Percentiles rank a stretch among this genome's conserved stretches.
phyloP scores from a whole-genome alignment of 2,113 vertebrate genomes.

The Tragelaphus strepsiceros region DNA sequence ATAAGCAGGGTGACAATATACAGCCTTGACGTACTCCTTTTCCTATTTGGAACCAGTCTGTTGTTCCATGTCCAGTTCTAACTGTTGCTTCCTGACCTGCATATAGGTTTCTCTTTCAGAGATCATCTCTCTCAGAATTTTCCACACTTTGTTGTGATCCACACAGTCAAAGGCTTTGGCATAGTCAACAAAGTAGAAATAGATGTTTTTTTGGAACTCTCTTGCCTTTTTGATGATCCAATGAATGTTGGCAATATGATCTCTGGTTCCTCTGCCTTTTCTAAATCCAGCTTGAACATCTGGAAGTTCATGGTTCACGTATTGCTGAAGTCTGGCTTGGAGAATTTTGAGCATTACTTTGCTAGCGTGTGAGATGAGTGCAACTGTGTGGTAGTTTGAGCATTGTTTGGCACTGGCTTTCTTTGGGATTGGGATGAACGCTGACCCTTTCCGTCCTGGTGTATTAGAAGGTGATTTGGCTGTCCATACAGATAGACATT shows the following conservation, averaged over 20 bases:
- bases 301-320: not conserved
- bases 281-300: not conserved
- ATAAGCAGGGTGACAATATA: not conserved
- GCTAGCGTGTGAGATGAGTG: not conserved
- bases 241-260: not conserved
- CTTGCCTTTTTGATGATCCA: not conserved
- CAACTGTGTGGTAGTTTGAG: not conserved
- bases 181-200: not conserved
- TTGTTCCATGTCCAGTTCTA: not conserved
- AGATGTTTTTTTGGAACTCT: not conserved
- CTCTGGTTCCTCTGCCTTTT: not conserved
- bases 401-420: not conserved
- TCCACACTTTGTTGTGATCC: not conserved
- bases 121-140: not conserved
- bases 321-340: not conserved
- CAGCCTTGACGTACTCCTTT: not conserved
- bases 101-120: not conserved
- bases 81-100: not conserved
- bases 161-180: not conserved
- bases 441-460: not conserved
- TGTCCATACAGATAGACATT: accelerated
- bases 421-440: not conserved
- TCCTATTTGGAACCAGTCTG: not conserved
- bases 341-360: not conserved
- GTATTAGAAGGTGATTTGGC: not conserved